Evolutionary conservation across 2,888 invertebrate genomes (phyloP), one percentile per base, ranked within the genome.

Genomic region (Lithophane ornitopus): DNA sequence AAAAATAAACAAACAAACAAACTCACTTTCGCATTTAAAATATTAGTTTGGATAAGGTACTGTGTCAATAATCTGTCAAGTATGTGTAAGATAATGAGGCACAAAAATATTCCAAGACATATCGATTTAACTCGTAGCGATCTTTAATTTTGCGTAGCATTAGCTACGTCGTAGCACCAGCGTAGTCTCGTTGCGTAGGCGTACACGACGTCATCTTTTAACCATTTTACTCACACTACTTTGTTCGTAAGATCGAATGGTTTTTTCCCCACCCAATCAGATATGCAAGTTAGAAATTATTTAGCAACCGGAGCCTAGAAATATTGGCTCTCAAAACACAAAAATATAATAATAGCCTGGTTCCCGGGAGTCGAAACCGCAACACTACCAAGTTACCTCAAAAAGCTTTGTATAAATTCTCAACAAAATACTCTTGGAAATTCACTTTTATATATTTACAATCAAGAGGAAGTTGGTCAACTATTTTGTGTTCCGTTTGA

Each of bases 401-500:
- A 63, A 86, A 85, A 87, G 84, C 85, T 88, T 88, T 88, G 80
- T 76, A 68, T 65, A 85, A 88, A 87, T 87, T 85, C 85, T 80
- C 67, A 82, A 81, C 82, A 80, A 86, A 86, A 82, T 80, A 80
- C 83, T 85, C 78, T 81, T 81, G 71, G 72, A 80, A 83, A 82
- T 85, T 81, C 54, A 84, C 85, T 88, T 87, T 84, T 85, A 87
- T 82, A 77, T 82, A 76, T 87, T 88, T 82, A 87, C 84, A 87
- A 88, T 87, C 76, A 85, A 85, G 78, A 74, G 63, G 78, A 84
- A 88, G 80, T 88, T 88, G 69, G 22, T 81, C 69, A 87, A 88
- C 88, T 88, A 88, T 87, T 88, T 85, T 58, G 71, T 69, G 69
- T 85, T 77, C 68, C 77, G 84, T 87, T 88, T 87, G 81, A 81